phyloP scores from a whole-genome alignment of 2,888 invertebrate genomes.

The Philereme transversata region DNA sequence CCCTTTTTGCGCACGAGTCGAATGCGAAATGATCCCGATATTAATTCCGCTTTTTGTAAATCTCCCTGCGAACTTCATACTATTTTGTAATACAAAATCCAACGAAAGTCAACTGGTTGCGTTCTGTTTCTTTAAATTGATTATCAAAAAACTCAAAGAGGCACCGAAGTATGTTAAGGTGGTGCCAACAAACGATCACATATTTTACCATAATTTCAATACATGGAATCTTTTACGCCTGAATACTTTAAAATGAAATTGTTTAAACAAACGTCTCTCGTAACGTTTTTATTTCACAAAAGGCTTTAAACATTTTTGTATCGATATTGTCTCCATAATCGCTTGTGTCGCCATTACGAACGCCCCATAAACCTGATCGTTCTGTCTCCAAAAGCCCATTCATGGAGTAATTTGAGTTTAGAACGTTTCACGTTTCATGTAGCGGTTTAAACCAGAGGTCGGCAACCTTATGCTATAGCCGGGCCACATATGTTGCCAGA shows the following conservation, averaged over 20 bases:
- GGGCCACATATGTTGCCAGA: too few relatives aligned
- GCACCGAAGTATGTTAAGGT: constrained; percentile 32
- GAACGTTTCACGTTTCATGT: constrained; percentile 50
- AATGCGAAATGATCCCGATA: constrained; percentile 71
- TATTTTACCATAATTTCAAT: constrained; percentile 31
- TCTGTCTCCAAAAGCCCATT: constrained; percentile 37
- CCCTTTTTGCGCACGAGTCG: constrained; percentile 72
- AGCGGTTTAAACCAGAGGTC: constrained; percentile 35
- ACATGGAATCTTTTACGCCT: constrained; percentile 23
- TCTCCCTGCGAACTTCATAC: constrained; percentile 50
- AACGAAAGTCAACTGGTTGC: constrained; percentile 33
- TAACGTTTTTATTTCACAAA: constrained; percentile 37
- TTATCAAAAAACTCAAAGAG: constrained; percentile 38
- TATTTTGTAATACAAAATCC: constrained; percentile 50
- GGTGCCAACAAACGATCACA: constrained; percentile 33
- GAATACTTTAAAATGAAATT: constrained; percentile 35
- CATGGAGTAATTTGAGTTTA: constrained; percentile 41
- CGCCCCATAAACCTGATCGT: constrained; percentile 38
- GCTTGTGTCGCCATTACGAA: constrained; percentile 37
- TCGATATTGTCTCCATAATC: constrained; percentile 39
- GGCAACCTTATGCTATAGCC: too few relatives aligned
- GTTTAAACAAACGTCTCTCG: constrained; percentile 35
- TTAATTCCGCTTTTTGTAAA: constrained; percentile 70
- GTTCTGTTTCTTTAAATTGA: constrained; percentile 42
- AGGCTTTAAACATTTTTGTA: constrained; percentile 37